Evolutionary conservation across 2,797 vertebrate species (phyloP).

Genomic region (Molossus alvarezi): DNA sequence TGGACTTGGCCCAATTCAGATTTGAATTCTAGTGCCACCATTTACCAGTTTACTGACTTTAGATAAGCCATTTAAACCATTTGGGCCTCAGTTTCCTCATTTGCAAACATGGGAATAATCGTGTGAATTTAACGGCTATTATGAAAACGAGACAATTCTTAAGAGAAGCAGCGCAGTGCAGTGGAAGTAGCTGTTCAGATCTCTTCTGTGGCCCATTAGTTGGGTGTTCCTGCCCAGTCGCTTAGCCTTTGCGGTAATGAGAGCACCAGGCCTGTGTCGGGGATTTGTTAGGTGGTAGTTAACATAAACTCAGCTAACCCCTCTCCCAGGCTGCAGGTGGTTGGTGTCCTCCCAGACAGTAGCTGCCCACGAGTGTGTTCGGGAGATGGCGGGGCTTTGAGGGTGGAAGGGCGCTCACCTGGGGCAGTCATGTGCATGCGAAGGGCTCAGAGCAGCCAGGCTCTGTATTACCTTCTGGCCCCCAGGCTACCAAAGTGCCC

Average conservation of each 20-base stretch:
- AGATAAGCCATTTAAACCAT: background rate
- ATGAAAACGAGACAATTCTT: background rate
- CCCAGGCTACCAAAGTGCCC: background rate
- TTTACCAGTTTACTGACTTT: background rate
- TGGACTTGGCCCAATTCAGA: background rate
- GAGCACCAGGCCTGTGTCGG: background rate
- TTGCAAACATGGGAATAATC: background rate
- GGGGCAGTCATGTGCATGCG: rapidly evolving
- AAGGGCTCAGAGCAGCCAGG: background rate
- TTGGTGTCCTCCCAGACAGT: background rate
- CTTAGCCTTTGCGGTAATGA: too few relatives aligned
- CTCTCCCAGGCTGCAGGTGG: background rate
- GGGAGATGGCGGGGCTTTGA: background rate
- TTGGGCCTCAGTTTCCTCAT: background rate
- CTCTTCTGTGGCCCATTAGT: background rate
- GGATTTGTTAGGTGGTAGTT: background rate
- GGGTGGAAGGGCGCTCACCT: background rate
- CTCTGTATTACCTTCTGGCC: background rate
- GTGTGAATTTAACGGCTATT: background rate
- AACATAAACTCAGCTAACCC: background rate
- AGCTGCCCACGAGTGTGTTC: background rate
- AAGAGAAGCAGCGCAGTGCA: background rate
- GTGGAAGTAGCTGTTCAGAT: background rate
- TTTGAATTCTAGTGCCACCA: constrained; percentile 1
- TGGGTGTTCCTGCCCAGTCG: background rate